A percentile compares a stretch with the other conserved stretches of the same genome.
phyloP scores from a whole-genome alignment of 2,113 vertebrate genomes.

The Burhinus oedicnemus region DNA sequence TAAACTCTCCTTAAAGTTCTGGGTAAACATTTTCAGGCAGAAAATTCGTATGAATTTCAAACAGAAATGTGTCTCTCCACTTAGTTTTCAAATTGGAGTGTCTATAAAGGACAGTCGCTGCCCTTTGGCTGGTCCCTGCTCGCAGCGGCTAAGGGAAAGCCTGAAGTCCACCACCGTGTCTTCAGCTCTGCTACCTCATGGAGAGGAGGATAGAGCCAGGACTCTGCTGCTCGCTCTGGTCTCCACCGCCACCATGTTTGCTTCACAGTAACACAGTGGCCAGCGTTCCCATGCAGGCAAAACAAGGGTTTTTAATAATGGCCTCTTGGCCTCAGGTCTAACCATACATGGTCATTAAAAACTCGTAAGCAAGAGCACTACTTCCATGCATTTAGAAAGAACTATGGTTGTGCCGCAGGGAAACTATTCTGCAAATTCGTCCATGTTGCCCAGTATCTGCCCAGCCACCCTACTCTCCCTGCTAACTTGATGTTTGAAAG shows the following conservation, averaged over 20 bases:
- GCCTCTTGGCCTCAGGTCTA: not conserved
- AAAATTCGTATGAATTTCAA: not conserved
- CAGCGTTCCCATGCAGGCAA: not conserved
- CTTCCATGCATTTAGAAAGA: not conserved
- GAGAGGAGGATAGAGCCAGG: not conserved
- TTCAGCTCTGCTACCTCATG: not conserved
- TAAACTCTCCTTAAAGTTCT: not conserved
- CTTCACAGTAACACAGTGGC: not conserved
- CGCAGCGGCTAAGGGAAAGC: not conserved
- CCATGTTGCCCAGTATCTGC: not conserved
- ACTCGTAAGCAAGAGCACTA: not conserved
- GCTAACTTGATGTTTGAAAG: not conserved
- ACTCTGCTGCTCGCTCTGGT: accelerated
- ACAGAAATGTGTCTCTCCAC: not conserved
- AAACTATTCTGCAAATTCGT: not conserved
- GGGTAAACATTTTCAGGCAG: not conserved
- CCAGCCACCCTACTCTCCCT: not conserved
- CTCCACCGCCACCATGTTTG: not conserved
- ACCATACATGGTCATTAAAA: not conserved
- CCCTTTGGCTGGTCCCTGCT: not conserved
- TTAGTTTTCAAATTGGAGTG: not conserved
- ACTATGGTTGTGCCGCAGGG: not conserved
- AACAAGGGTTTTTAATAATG: not conserved
- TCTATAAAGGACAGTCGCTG: not conserved
- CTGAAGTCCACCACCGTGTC: not conserved